Percentiles rank a stretch among this genome's conserved stretches.
phyloP scores from a whole-genome alignment of 2,113 vertebrate species.

The Neodontobutis hainanensis region DNA sequence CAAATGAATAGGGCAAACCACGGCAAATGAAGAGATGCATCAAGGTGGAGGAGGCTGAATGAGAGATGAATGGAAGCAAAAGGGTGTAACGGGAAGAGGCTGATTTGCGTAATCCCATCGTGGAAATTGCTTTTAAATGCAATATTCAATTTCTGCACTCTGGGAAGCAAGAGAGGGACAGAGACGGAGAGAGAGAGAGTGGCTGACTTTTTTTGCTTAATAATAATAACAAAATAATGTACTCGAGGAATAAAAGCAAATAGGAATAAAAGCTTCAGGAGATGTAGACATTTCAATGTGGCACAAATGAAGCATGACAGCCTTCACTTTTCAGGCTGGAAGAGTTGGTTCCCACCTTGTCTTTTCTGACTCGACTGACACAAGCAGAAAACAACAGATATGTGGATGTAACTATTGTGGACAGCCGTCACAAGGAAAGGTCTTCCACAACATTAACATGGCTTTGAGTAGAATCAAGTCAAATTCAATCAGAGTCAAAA shows the following conservation, averaged over 20 bases:
- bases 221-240: constrained; percentile 84
- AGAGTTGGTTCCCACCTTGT: constrained; percentile 65
- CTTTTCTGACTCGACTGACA: constrained; percentile 64
- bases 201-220: constrained; percentile 67
- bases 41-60: constrained; percentile 70
- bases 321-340: constrained; percentile 67
- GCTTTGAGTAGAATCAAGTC: background rate
- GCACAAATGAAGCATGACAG: constrained; percentile 71
- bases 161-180: constrained; percentile 45
- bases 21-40: constrained; percentile 80
- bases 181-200: constrained; percentile 17
- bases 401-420: constrained; percentile 19
- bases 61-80: constrained; percentile 66
- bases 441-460: constrained; percentile 21
- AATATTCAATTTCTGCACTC: constrained; percentile 80
- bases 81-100: constrained; percentile 58
- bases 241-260: constrained; percentile 81
- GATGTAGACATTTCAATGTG: constrained; percentile 61
- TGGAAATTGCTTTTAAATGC: constrained; percentile 83
- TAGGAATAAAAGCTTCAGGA: constrained; percentile 68
- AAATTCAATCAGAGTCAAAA: no score
- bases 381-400: constrained; percentile 36
- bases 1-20: constrained; percentile 82
- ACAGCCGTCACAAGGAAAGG: background rate
- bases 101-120: constrained; percentile 83